Evolutionary conservation across 2,113 vertebrate species (phyloP), one percentile per base, ranked within the genome.

Genomic region (Anarhynchus alexandrinus): DNA sequence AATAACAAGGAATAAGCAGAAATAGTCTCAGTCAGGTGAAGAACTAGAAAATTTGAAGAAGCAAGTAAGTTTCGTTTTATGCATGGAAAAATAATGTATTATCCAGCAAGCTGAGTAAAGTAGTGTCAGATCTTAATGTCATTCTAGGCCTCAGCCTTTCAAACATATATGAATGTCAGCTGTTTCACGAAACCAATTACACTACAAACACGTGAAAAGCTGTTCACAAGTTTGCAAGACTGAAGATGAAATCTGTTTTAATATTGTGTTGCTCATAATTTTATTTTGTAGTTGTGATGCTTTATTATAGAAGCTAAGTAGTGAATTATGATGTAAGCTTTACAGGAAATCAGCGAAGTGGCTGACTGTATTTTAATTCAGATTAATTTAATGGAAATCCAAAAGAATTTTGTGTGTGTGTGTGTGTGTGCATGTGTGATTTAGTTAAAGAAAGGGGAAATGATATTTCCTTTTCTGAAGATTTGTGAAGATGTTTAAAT

Each of bases 1-100:
- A 90, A 92, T 47, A 97, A 92, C 58, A 40, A 92, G 27, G 45
- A 93, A 65, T 20, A 65, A 82, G 74, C 82, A 55, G 94, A 98
- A 89, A 93, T n/a, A 67, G 29, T 85, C 54, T 93, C 52, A 49
- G 82, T 97, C 64, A 79, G 64, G 72, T 93, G 96, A 88, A 71
- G 55, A 96, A 90, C 18, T 62, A 59, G 69, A 91, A 55, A 76
- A 76, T 43, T 55, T 90, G 23, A 88, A 93, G 47, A 91, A 88
- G 12, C 13, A 27, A 95, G 97, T 71, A n/a, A 54, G 9, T 87
- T 83, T 67, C n/a, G 65, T 76, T 74, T 30, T 25, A 55, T 30
- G 15, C 25, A 17, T 67, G 30, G 32, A 52, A 84, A 88, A 78
- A 45, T 96, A 95, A 62, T 15, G 3, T n/a, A 16, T 52, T 71